A percentile compares a stretch with the other conserved stretches of the same genome.
Evolutionary conservation across 2,797 vertebrate genomes (phyloP).

Genomic region (Miopithecus talapoin): DNA sequence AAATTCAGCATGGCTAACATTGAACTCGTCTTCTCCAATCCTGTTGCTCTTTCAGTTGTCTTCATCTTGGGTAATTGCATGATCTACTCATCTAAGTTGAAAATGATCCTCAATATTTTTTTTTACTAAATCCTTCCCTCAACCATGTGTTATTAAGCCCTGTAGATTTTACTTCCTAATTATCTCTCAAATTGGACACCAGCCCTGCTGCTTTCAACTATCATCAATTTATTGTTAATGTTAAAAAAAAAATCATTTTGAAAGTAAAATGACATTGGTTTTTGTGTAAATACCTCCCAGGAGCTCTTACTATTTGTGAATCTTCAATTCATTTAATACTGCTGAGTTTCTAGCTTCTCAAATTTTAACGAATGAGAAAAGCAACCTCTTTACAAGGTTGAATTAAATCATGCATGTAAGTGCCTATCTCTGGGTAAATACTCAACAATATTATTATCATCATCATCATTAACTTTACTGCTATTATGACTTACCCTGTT

Average conservation of each 20-base stretch:
- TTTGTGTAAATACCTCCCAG: background rate
- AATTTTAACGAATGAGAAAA: background rate
- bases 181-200: background rate
- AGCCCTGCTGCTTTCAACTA: background rate
- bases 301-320: background rate
- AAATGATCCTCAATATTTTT: background rate
- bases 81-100: background rate
- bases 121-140: background rate
- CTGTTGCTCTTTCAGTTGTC: background rate
- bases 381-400: background rate
- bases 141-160: background rate
- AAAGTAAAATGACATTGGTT: background rate
- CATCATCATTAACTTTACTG: background rate
- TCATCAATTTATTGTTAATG: background rate
- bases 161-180: background rate
- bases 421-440: background rate
- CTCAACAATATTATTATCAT: background rate
- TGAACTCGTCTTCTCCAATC: background rate
- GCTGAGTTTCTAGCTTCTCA: background rate
- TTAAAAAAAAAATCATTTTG: background rate
- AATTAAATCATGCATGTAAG: background rate
- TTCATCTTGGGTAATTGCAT: background rate
- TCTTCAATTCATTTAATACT: background rate
- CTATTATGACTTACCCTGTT: background rate
- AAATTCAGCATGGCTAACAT: background rate